These are phyloP conservation scores for Dryobotodes eremita DNA, from an alignment of 2,888 invertebrate genomes.

Conservation along the genomic window DNA sequence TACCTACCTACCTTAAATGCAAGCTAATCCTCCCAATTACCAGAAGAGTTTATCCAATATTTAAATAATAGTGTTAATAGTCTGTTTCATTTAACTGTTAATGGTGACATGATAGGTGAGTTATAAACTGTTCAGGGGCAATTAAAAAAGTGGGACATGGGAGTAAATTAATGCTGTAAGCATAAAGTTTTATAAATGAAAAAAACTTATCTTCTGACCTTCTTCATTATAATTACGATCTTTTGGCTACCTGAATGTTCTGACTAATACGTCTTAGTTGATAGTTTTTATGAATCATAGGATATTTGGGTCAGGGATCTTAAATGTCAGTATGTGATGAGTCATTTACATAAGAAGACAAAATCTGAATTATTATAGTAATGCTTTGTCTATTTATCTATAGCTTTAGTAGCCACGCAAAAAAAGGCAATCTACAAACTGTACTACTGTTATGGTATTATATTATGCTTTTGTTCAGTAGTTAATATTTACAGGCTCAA, in stretches of 20 bases:
- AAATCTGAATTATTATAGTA: slow-evolving; percentile 5
- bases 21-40: not conserved
- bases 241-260: slow-evolving; percentile 19
- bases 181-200: not conserved
- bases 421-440: not conserved
- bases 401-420: not conserved
- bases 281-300: slow-evolving; percentile 52
- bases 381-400: not conserved
- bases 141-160: slow-evolving; percentile 23
- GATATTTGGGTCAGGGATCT: slow-evolving; percentile 50
- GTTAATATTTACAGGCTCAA: not conserved
- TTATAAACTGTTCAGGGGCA: slow-evolving; percentile 16
- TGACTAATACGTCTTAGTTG: slow-evolving; percentile 14
- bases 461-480: not conserved
- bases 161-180: not conserved
- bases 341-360: slow-evolving; percentile 23
- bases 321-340: slow-evolving; percentile 46
- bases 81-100: slow-evolving; percentile 14
- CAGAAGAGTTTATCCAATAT: slow-evolving; percentile 1
- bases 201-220: slow-evolving; percentile 2
- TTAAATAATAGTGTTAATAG: not conserved
- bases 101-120: slow-evolving; percentile 25
- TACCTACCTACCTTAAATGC: not conserved
- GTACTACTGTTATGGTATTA: not conserved
- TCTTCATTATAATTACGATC: not conserved